phyloP scores from a whole-genome alignment of 1,140 invertebrate species.

The Monomorium pharaonis region DNA sequence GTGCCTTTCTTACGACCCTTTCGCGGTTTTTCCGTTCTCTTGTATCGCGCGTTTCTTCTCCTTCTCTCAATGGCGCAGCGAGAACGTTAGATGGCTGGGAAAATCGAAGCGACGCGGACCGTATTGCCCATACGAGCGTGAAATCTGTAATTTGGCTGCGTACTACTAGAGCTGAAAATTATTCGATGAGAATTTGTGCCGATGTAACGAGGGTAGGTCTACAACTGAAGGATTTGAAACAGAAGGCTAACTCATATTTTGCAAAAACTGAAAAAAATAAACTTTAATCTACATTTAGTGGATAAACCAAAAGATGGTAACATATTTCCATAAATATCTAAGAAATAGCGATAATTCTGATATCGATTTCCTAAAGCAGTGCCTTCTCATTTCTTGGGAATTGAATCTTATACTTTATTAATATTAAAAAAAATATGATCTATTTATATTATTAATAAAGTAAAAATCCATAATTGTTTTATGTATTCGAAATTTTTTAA shows the following conservation, averaged over 20 bases:
- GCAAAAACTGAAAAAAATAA: no score
- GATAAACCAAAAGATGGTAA: no score
- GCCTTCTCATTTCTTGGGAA: no score
- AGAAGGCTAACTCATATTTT: not conserved
- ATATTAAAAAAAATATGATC: no score
- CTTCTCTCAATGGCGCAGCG: not conserved
- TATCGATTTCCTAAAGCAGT: no score
- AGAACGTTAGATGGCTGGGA: not conserved
- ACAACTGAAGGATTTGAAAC: not conserved
- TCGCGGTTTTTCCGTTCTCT: conserved; percentile 26
- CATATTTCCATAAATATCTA: no score
- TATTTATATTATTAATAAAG: no score
- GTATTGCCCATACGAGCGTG: not conserved
- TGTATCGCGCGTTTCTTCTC: not conserved
- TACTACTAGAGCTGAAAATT: not conserved
- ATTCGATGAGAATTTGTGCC: not conserved
- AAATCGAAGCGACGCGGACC: not conserved
- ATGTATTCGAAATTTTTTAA: no score
- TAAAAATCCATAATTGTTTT: no score
- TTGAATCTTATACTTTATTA: no score
- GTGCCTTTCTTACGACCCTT: conserved; percentile 51
- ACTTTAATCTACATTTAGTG: no score
- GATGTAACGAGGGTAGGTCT: not conserved
- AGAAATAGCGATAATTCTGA: no score
- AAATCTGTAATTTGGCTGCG: not conserved